phyloP scores from a whole-genome alignment of 2,888 invertebrate species.

The Melangyna quadrimaculata region DNA sequence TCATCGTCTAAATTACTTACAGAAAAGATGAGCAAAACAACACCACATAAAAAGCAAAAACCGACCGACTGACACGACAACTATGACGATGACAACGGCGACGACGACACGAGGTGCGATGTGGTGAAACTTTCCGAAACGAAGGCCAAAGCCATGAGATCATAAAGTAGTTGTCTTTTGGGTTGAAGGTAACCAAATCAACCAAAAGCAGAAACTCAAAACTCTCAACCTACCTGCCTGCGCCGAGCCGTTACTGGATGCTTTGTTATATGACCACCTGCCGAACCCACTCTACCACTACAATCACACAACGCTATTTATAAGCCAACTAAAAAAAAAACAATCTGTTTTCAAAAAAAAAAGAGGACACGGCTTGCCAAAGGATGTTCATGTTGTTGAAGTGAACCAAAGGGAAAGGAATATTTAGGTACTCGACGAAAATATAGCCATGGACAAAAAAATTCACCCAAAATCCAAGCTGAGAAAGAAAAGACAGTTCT shows the following conservation, averaged over 20 bases:
- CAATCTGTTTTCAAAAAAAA: constrained; percentile 45
- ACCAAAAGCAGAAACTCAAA: constrained; percentile 40
- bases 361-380: constrained; percentile 55
- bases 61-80: constrained; percentile 17
- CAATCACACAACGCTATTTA: constrained; percentile 38
- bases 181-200: constrained; percentile 71
- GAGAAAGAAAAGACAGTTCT: constrained; percentile 24
- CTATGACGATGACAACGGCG: background rate
- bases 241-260: constrained; percentile 24
- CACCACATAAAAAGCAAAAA: background rate
- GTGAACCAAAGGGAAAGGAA: constrained; percentile 32
- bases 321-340: constrained; percentile 18
- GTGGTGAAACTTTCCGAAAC: constrained; percentile 67
- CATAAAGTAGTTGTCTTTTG: constrained; percentile 59
- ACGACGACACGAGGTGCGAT: background rate
- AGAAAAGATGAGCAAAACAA: constrained; percentile 56
- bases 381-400: constrained; percentile 47
- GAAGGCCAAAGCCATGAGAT: constrained; percentile 71
- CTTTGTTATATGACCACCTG: constrained; percentile 63
- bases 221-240: constrained; percentile 41
- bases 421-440: constrained; percentile 21
- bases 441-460: constrained; percentile 3
- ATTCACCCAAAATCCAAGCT: constrained; percentile 21
- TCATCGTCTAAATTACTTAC: constrained; percentile 28
- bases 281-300: constrained; percentile 66